Base-by-base conservation (phyloP, 2,888 invertebrate species). In the Microctonus aethiopoides region DNA sequence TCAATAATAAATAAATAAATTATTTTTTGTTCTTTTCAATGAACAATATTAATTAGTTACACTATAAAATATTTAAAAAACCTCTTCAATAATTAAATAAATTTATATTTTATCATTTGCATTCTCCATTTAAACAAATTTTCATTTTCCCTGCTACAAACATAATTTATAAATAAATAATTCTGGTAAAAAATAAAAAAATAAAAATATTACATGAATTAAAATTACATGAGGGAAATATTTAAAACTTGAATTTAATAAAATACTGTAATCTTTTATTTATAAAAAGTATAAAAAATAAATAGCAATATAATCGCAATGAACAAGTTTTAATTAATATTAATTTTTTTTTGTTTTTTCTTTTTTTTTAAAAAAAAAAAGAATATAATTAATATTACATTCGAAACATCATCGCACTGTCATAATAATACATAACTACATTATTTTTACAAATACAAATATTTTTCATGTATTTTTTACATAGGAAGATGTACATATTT, bases 231-330 rank as follows among this genome's bases (percentile, higher is more conserved):
- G 7, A 16, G 2, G 16, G 7, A 16, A 4, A 46, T n/a, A 46
- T 46, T 6, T 7, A 16, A 16, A 46, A 46, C 46, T 6, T 54
- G 54, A n/a, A 52, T 51, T 24, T 46, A 46, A n/a, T 6, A 61
- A 54, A n/a, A 59, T 54, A 20, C 39, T 16, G 34, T 41, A 34
- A 59, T 52, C 70, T 62, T 54, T 73, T 74, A 68, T 67, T 72
- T 74, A 74, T 73, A 74, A 74, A 74, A 74, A 71, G 74, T 74
- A 74, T 74, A 74, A 74, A 74, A 74, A 74, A 74, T 74, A 74
- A 74, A 74, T 74, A 65, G 26, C 59, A 61, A 54, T 32, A 13
- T 46, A 56, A 67, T 62, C 22, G 62, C 56, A 6, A 63, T 52
- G 34, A 63, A 63, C 63, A 52, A 51, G 51, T 34, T 39, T 56